phyloP scores from a whole-genome alignment of 2,797 vertebrate species.

The Ispidina picta region DNA sequence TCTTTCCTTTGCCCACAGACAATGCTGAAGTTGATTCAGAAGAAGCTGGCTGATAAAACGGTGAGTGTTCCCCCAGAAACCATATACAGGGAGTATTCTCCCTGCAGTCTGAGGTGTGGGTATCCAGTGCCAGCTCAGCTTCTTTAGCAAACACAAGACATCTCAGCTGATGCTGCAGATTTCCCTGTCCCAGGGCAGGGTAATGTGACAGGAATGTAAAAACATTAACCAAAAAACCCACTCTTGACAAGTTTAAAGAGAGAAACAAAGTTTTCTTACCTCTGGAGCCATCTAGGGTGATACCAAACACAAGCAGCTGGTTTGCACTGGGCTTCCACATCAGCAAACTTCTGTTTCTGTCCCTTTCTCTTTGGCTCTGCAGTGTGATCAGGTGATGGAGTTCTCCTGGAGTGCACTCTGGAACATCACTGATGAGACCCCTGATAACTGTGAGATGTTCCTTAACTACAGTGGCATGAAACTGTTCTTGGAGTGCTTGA shows the following conservation, averaged over 20 bases:
- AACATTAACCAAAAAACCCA: neutral
- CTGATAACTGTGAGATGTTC: constrained; percentile 98
- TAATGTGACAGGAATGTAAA: neutral
- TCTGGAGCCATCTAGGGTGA: neutral
- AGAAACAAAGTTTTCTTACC: constrained; percentile 16
- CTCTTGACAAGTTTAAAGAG: neutral
- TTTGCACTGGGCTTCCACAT: neutral
- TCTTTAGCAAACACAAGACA: neutral
- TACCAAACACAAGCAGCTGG: neutral
- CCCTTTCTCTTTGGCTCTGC: neutral
- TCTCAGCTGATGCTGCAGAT: neutral
- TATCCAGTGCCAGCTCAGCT: neutral
- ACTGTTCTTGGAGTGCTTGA: constrained; percentile 93
- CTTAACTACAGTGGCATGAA: constrained; percentile 95
- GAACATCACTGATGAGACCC: constrained; percentile 99
- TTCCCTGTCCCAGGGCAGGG: neutral
- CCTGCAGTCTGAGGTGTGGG: neutral
- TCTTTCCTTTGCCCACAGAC: constrained; percentile 80
- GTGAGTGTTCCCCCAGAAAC: constrained; percentile 79
- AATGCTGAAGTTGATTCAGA: constrained; percentile 97
- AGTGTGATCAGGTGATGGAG: constrained; percentile 99
- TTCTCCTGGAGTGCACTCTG: constrained; percentile 99
- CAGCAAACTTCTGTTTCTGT: neutral
- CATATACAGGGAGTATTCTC: neutral
- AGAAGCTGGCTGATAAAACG: constrained; percentile 91